Conservation (phyloP, 2,113 vertebrate genomes). For the Notechis scutatus region DNA sequence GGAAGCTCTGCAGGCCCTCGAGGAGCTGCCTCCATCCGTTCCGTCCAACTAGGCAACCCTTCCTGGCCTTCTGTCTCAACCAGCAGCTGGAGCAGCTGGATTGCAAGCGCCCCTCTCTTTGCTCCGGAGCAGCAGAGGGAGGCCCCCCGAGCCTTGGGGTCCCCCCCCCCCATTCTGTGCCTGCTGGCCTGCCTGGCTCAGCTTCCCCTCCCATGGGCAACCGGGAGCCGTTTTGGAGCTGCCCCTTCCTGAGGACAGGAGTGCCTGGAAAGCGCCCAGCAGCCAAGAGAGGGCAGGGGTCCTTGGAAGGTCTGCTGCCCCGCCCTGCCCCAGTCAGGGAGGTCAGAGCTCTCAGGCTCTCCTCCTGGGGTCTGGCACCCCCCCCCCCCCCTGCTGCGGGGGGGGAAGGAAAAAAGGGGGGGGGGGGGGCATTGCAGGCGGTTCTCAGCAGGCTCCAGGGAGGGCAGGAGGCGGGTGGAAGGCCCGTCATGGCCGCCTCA, state of each 20-base stretch:
- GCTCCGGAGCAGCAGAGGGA: background rate
- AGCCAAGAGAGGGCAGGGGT: background rate
- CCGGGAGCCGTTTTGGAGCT: background rate
- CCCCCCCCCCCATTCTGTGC: background rate
- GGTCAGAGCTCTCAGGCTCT: background rate
- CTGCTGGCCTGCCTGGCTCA: background rate
- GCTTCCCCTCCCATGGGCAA: background rate
- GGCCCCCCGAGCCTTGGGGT: background rate
- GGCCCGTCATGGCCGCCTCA: slow-evolving; percentile 46
- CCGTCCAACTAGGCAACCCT: background rate
- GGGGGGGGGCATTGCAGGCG: too few relatives aligned
- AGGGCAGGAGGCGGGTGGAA: too few relatives aligned
- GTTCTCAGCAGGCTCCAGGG: background rate
- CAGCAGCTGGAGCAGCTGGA: too few relatives aligned
- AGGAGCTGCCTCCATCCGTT: too few relatives aligned
- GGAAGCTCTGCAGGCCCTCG: background rate
- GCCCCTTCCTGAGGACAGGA: background rate
- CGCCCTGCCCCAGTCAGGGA: too few relatives aligned
- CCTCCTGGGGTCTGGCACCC: background rate
- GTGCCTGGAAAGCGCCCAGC: background rate
- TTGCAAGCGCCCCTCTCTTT: background rate
- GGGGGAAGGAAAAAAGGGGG: background rate
- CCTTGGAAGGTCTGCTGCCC: background rate
- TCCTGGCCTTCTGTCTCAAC: background rate
- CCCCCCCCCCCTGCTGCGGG: background rate